Evolutionary conservation across 2,888 invertebrate species (phyloP).

Genomic region (Pimpla rufipes): DNA sequence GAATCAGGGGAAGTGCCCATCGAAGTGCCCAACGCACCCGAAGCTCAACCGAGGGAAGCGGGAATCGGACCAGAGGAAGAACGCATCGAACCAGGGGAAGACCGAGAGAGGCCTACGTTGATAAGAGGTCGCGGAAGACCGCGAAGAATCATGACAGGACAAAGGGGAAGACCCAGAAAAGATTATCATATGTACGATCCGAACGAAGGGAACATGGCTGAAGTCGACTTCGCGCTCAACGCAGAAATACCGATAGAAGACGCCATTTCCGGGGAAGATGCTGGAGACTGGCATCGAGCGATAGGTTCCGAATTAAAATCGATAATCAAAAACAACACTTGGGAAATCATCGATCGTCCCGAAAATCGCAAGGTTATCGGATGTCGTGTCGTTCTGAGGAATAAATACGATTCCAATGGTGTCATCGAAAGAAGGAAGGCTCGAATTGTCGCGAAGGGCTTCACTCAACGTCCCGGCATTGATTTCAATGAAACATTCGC

Average conservation of each 20-base stretch:
- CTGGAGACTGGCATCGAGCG: slow-evolving; percentile 63
- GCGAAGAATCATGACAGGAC: slow-evolving; percentile 42
- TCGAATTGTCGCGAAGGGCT: too few relatives aligned
- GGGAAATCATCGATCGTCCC: slow-evolving; percentile 68
- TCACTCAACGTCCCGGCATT: too few relatives aligned
- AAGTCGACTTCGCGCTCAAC: slow-evolving; percentile 28
- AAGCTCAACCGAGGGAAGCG: too few relatives aligned
- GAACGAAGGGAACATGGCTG: slow-evolving; percentile 17
- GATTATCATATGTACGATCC: slow-evolving; percentile 32
- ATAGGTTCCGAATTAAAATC: slow-evolving; percentile 68
- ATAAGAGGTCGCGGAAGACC: slow-evolving; percentile 60
- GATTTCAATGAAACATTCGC: too few relatives aligned
- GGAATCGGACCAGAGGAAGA: not conserved
- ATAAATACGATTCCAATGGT: too few relatives aligned
- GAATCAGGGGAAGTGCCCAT: slow-evolving; percentile 6
- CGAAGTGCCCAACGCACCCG: too few relatives aligned
- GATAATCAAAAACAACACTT: slow-evolving; percentile 71
- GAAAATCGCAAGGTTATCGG: not conserved
- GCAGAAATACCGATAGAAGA: slow-evolving; percentile 46
- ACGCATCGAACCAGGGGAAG: slow-evolving; percentile 3
- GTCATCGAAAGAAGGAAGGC: too few relatives aligned
- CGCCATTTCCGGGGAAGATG: slow-evolving; percentile 24
- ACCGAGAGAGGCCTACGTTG: not conserved
- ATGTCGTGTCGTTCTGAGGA: too few relatives aligned
- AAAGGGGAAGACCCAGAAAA: slow-evolving; percentile 61